Conservation (phyloP, 2,113 vertebrate species). For the Petaurus breviceps region DNA sequence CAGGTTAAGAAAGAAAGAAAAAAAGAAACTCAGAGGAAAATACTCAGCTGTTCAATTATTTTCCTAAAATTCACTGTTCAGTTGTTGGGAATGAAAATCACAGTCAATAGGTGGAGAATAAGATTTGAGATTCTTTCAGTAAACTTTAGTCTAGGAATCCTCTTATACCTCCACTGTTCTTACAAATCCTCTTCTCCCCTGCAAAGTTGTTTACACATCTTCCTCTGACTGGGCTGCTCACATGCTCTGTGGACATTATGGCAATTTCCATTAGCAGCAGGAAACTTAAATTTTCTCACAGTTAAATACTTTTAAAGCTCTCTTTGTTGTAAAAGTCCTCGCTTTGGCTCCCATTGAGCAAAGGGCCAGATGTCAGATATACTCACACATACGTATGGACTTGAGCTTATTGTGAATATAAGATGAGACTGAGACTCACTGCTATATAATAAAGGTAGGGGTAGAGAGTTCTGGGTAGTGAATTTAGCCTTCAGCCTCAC, state of each 20-base stretch:
- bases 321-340: slow-evolving; percentile 58
- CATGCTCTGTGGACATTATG: slow-evolving; percentile 62
- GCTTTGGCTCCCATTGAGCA: slow-evolving; percentile 24
- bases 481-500: slow-evolving; percentile 42
- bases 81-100: slow-evolving; percentile 62
- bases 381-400: not conserved
- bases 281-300: not conserved
- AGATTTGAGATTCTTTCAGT: slow-evolving; percentile 54
- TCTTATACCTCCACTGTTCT: slow-evolving; percentile 44
- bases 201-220: slow-evolving; percentile 32
- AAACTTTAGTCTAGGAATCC: slow-evolving; percentile 62
- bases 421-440: not conserved
- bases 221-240: slow-evolving; percentile 53
- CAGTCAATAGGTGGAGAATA: slow-evolving; percentile 42
- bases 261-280: slow-evolving; percentile 50
- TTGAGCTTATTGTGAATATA: not conserved
- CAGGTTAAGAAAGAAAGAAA: slow-evolving; percentile 38
- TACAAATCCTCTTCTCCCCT: slow-evolving; percentile 54
- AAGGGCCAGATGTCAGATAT: not conserved
- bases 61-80: slow-evolving; percentile 54
- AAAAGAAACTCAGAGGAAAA: slow-evolving; percentile 32
- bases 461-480: slow-evolving; percentile 9
- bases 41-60: slow-evolving; percentile 67
- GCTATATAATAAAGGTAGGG: not conserved
- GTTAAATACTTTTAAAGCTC: slow-evolving; percentile 15